Conservation (phyloP, 2,888 invertebrate species). For the Lithophane socia region DNA sequence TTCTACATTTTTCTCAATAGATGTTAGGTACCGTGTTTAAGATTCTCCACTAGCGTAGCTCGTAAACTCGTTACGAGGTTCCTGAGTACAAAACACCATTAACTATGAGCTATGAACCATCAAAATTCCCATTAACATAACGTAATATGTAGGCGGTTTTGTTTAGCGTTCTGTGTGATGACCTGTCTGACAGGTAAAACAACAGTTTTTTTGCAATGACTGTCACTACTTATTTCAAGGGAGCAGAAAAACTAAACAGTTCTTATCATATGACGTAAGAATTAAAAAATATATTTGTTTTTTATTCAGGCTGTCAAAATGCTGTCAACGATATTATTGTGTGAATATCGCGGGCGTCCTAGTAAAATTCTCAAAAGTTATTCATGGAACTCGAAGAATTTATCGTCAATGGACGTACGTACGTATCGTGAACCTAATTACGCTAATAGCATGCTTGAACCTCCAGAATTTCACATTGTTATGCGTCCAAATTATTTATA, state of each 20-base stretch:
- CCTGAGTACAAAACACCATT: slow-evolving; percentile 16
- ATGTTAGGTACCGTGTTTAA: not conserved
- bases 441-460: slow-evolving; percentile 1
- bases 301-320: too few species aligned
- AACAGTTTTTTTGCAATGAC: not conserved
- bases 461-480: slow-evolving; percentile 11
- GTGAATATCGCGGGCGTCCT: not conserved
- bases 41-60: not conserved
- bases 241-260: not conserved
- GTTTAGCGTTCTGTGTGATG: not conserved
- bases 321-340: not conserved
- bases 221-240: not conserved
- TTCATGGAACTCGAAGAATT: not conserved
- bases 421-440: slow-evolving; percentile 25
- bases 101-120: slow-evolving; percentile 13
- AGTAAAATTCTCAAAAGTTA: slow-evolving; percentile 12
- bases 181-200: slow-evolving; percentile 17
- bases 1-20: not conserved
- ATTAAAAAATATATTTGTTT: too few species aligned
- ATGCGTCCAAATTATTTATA: slow-evolving; percentile 14
- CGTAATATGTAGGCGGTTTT: slow-evolving; percentile 1
- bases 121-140: slow-evolving; percentile 8
- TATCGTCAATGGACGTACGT: not conserved
- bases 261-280: not conserved
- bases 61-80: slow-evolving; percentile 27